Evolutionary conservation across 2,888 invertebrate species (phyloP).

Genomic region (Imbricaverruca yamaguchii): DNA sequence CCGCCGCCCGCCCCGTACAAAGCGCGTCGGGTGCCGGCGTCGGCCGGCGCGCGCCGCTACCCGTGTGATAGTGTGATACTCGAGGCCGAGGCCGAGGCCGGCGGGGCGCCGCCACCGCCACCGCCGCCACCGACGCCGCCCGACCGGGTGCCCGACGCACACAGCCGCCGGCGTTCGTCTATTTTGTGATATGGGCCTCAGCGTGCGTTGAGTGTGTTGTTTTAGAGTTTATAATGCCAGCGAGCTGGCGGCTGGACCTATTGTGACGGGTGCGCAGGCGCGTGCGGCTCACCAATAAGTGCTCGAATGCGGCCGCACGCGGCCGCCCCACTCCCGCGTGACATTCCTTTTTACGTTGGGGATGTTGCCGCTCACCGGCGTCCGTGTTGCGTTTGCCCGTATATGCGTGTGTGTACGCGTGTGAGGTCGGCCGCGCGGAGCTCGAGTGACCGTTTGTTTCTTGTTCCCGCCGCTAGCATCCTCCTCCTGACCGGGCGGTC

Average conservation of each 20-base stretch:
- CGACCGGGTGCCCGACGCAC: not conserved
- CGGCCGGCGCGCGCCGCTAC: not conserved
- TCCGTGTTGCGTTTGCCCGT: not conserved
- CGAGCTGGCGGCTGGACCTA: not conserved
- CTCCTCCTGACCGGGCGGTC: not conserved
- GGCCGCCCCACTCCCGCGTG: not conserved
- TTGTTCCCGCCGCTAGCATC: not conserved
- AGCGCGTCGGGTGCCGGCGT: not conserved
- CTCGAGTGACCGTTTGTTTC: not conserved
- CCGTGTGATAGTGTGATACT: conserved; percentile 11
- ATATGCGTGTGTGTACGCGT: not conserved
- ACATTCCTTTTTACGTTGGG: conserved; percentile 6
- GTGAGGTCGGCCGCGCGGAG: too few species aligned
- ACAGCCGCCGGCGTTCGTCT: not conserved
- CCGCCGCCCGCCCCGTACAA: not conserved
- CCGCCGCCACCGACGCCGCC: not conserved
- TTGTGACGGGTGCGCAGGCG: not conserved
- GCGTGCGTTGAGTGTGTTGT: conserved; percentile 18
- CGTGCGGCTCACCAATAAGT: not conserved
- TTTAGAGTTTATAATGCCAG: conserved; percentile 9
- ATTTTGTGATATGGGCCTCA: conserved; percentile 18
- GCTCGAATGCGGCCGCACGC: not conserved
- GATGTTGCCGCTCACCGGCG: not conserved
- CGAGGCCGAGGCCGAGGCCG: not conserved
- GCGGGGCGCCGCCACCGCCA: not conserved